Evolutionary conservation across 2,113 vertebrate species (phyloP), one percentile per base, ranked within the genome.

Genomic region (Prunella fulvescens): DNA sequence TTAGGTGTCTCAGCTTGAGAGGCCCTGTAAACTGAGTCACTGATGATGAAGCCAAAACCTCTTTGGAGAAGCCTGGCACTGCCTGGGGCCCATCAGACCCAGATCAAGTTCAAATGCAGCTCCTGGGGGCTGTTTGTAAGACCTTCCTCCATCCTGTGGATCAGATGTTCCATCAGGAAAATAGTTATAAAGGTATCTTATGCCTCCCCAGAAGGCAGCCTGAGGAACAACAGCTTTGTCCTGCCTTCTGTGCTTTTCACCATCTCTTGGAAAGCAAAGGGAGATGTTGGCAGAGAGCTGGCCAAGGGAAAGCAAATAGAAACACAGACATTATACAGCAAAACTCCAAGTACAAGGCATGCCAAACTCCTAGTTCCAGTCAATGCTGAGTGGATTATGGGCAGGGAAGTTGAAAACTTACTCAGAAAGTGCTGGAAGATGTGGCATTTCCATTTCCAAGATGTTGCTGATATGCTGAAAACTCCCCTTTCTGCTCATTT

Each of bases 401-500:
- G 47, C n/a, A 64, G 39, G 25, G 31, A 87, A 65, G 35, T 39
- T 5, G 66, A 66, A 88, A 91, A 94, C 31, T 57, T 58, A 14
- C 54, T 51, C 39, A 57, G 54, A 79, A 95, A 66, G 33, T 73
- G 81, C 39, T 86, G 79, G 45, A 95, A 58, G 58, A 77, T 69
- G 58, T 58, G 62, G 53, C 76, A 71, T 85, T 97, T 89, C 65
- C 60, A 94, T 78, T 87, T 88, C 76, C 71, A 77, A 73, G 71
- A 80, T 45, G 37, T 70, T 95, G 88, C 92, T 90, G 88, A 81
- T 83, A 58, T 6, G 40, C 71, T 90, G 67, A 80, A 94, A 95
- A 93, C 40, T 76, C 64, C 35, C 51, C 86, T 84, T 93, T 62
- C 71, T 86, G 85, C 76, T 56, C 70, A 45, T 42, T 83, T 80